These are phyloP conservation scores for Rhadinocentrus ornatus DNA, from an alignment of 2,797 vertebrate species.

Conservation along the genomic window DNA sequence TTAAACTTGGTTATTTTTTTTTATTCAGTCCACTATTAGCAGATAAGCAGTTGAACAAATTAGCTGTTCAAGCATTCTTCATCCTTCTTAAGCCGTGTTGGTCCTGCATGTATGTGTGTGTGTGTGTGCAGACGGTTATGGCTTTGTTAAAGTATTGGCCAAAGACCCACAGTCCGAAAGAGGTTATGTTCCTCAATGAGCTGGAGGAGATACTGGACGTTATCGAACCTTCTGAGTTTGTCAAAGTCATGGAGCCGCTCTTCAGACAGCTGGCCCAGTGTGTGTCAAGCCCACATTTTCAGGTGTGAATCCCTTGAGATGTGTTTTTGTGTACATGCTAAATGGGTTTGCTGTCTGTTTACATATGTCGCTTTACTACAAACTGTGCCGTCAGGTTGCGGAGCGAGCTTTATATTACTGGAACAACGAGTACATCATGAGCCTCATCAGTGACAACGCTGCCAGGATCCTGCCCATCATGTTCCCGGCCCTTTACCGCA, in stretches of 20 bases:
- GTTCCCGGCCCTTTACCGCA: slow-evolving; percentile 96
- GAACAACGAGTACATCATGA: slow-evolving; percentile 99
- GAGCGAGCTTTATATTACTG: slow-evolving; percentile 97
- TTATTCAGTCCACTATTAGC: background rate
- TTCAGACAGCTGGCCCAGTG: slow-evolving; percentile 98
- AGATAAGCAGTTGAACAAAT: background rate
- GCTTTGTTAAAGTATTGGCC: slow-evolving; percentile 99
- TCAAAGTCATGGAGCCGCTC: slow-evolving; percentile 98
- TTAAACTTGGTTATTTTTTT: background rate
- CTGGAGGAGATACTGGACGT: slow-evolving; percentile 98
- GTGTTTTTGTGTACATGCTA: background rate
- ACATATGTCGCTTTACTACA: background rate
- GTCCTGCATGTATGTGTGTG: background rate
- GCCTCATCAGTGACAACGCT: slow-evolving; percentile 96
- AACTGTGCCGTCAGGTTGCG: slow-evolving; percentile 85
- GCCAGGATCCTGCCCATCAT: slow-evolving; percentile 98
- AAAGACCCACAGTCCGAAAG: slow-evolving; percentile 99
- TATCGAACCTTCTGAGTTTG: slow-evolving; percentile 97
- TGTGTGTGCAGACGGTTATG: slow-evolving; percentile 90
- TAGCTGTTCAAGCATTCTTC: background rate
- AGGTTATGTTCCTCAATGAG: slow-evolving; percentile 99
- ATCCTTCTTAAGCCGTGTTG: background rate
- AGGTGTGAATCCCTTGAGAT: slow-evolving; percentile 79
- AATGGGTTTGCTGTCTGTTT: background rate
- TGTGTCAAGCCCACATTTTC: slow-evolving; percentile 98